Evolutionary conservation across 1,140 invertebrate genomes (phyloP).

Genomic region (Catajapyx aquilonaris): DNA sequence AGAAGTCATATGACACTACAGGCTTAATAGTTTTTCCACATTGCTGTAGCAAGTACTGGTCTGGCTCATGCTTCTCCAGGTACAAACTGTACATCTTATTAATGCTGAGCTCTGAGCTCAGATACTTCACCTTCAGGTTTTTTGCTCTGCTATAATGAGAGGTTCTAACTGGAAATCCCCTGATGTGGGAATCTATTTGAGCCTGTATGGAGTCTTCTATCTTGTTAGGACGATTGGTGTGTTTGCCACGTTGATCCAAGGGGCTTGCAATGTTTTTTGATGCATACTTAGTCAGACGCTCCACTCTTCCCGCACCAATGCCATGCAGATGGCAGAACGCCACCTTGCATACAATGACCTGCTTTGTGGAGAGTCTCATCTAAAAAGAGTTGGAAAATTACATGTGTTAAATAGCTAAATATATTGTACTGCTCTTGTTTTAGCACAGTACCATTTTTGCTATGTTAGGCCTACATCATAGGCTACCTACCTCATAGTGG

Average conservation of each 20-base stretch:
- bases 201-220: background rate
- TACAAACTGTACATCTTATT: background rate
- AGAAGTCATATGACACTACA: background rate
- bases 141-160: background rate
- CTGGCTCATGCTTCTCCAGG: background rate
- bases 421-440: no score
- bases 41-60: background rate
- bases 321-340: background rate
- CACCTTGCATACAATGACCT: no score
- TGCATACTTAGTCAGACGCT: background rate
- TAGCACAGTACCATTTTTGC: no score
- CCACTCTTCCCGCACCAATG: background rate
- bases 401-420: no score
- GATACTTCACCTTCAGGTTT: background rate
- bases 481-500: no score
- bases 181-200: background rate
- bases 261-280: background rate
- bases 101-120: background rate
- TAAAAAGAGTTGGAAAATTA: no score
- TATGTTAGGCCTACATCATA: no score
- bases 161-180: background rate
- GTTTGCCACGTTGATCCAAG: background rate
- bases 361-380: no score
- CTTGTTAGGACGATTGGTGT: background rate
- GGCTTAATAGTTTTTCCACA: background rate